phyloP scores from a whole-genome alignment of 2,797 vertebrate genomes.

The Aulostomus chinensis region DNA sequence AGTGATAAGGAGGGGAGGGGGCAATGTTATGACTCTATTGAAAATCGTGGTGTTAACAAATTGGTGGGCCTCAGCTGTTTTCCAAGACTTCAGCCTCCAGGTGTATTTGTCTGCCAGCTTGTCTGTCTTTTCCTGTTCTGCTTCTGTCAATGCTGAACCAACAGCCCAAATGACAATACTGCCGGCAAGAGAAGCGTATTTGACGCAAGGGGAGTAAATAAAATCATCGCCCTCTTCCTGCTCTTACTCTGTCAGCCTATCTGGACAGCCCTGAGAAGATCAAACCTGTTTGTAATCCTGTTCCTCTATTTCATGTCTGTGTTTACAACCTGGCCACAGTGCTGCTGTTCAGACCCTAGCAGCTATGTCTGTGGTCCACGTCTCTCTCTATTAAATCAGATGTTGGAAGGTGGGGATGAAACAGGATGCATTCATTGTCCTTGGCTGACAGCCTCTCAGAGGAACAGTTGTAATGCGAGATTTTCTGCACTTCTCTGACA shows the following conservation, averaged over 20 bases:
- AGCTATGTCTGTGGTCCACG: conserved; percentile 66
- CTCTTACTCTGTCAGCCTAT: conserved; percentile 54
- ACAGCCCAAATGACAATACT: conserved; percentile 75
- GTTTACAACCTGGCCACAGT: conserved; percentile 74
- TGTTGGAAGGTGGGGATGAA: conserved; percentile 41
- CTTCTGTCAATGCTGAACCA: conserved; percentile 58
- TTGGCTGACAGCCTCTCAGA: conserved; percentile 64
- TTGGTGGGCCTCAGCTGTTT: conserved; percentile 74
- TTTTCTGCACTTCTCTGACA: conserved; percentile 58
- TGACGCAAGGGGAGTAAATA: conserved; percentile 58
- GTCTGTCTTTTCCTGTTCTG: conserved; percentile 51
- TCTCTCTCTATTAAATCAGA: conserved; percentile 66
- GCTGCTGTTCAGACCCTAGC: conserved; percentile 42
- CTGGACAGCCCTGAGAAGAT: conserved; percentile 73
- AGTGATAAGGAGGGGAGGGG: conserved; percentile 1
- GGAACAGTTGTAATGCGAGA: conserved; percentile 17
- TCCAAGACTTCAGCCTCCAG: conserved; percentile 63
- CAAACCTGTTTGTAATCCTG: conserved; percentile 74
- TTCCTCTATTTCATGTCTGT: conserved; percentile 68
- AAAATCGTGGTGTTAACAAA: conserved; percentile 64
- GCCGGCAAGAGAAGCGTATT: conserved; percentile 51
- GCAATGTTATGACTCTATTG: conserved; percentile 39
- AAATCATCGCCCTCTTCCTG: conserved; percentile 36
- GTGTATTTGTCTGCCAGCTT: conserved; percentile 62
- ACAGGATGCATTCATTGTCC: conserved; percentile 63